Conservation (phyloP, 2,113 vertebrate genomes). For the Orycteropus afer region DNA sequence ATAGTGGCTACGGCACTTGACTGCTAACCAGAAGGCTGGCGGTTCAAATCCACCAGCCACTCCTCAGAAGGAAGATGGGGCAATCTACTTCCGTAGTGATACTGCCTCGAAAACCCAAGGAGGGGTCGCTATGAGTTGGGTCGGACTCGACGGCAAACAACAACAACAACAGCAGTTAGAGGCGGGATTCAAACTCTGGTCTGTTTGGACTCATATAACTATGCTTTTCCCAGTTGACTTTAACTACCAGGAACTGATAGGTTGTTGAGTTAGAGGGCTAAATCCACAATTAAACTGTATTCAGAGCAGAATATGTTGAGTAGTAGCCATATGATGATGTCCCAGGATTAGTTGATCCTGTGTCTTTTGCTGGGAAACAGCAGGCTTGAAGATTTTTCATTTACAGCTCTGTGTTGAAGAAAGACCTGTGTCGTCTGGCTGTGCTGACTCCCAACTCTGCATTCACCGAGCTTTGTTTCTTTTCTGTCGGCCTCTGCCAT, state of each 20-base stretch:
- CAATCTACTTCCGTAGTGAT: too few species aligned
- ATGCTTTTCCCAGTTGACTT: not conserved
- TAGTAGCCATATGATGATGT: not conserved
- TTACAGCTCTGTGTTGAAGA: not conserved
- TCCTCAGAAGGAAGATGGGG: too few species aligned
- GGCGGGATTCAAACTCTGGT: not conserved
- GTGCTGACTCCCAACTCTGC: not conserved
- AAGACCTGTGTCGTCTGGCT: not conserved
- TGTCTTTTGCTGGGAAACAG: not conserved
- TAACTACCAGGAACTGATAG: not conserved
- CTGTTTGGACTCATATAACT: slow-evolving; percentile 20
- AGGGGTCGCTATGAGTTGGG: too few species aligned
- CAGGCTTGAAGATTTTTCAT: not conserved
- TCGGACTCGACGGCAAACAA: too few species aligned
- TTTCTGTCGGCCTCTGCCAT: slow-evolving; percentile 53
- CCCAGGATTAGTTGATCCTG: not conserved
- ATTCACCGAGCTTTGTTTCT: not conserved
- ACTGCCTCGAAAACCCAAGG: too few species aligned
- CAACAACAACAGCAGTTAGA: too few species aligned
- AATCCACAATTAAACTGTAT: not conserved
- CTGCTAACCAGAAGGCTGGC: too few species aligned
- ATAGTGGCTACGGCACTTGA: too few species aligned
- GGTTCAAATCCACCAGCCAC: too few species aligned
- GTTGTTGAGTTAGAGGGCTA: not conserved
- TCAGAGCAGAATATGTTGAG: slow-evolving; percentile 20